These are phyloP conservation scores for Sphaerophoria rueppellii DNA, from an alignment of 2,888 invertebrate species.

Conservation along the genomic window DNA sequence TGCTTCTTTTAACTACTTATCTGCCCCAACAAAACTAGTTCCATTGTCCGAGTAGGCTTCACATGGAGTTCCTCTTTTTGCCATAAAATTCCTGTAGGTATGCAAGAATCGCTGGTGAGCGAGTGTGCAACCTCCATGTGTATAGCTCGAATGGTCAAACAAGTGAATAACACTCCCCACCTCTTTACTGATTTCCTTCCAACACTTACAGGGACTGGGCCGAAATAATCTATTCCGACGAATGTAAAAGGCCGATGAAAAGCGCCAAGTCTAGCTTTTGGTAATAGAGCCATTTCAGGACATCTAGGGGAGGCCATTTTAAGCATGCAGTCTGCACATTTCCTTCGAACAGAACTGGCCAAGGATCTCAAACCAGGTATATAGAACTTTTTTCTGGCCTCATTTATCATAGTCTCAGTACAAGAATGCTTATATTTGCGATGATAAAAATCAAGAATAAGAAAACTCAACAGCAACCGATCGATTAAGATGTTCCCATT, in stretches of 20 bases:
- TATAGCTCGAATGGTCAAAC: too few species aligned
- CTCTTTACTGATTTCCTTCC: background rate
- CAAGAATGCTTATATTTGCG: background rate
- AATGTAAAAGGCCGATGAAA: background rate
- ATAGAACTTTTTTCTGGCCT: background rate
- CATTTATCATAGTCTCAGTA: too few species aligned
- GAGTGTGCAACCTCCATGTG: too few species aligned
- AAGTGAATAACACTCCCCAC: background rate
- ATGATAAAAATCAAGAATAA: constrained; percentile 5
- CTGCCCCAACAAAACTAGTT: background rate
- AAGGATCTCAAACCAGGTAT: constrained; percentile 9
- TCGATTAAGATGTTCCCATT: too few species aligned
- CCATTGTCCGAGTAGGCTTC: background rate
- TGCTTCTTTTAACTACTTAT: background rate
- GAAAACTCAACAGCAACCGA: too few species aligned
- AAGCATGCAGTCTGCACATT: background rate
- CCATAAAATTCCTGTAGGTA: background rate
- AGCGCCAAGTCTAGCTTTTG: background rate
- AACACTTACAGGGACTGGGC: background rate
- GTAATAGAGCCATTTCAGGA: background rate
- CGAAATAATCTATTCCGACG: background rate
- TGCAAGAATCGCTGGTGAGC: too few species aligned
- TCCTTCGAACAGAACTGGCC: background rate
- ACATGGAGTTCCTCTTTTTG: too few species aligned
- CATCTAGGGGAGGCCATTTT: background rate